These are phyloP conservation scores for Cheilosia scutellata DNA, from an alignment of 2,888 invertebrate species.

Conservation along the genomic window DNA sequence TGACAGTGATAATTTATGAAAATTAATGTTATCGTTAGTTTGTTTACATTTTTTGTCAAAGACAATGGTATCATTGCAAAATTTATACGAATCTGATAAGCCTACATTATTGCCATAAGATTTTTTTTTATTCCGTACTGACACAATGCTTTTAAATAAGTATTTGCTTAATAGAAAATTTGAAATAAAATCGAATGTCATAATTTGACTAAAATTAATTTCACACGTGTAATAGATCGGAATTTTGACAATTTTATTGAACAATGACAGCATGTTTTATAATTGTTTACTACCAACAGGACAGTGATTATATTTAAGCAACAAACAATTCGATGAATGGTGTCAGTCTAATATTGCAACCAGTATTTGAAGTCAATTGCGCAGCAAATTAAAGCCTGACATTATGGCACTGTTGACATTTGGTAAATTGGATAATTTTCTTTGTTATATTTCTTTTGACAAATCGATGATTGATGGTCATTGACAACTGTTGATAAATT, in stretches of 20 bases:
- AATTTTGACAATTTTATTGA: background rate
- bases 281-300: background rate
- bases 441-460: background rate
- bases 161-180: background rate
- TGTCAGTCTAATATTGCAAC: conserved; percentile 1
- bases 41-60: too few species aligned
- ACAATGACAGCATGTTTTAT: conserved; percentile 13
- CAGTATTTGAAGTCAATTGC: conserved; percentile 10
- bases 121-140: background rate
- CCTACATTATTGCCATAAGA: background rate
- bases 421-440: conserved; percentile 9
- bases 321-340: background rate
- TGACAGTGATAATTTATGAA: too few species aligned
- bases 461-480: background rate
- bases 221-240: conserved; percentile 2
- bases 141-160: background rate
- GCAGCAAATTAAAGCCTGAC: background rate
- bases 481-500: background rate
- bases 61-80: too few species aligned
- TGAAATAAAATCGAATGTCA: conserved; percentile 2
- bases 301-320: conserved; percentile 17
- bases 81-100: background rate
- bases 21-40: too few species aligned
- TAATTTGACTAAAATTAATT: conserved; percentile 20
- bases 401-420: background rate